Percentiles rank a stretch among this genome's conserved stretches.
These are phyloP conservation scores for Archilochus colubris DNA, from an alignment of 2,113 vertebrate genomes.

Conservation along the genomic window DNA sequence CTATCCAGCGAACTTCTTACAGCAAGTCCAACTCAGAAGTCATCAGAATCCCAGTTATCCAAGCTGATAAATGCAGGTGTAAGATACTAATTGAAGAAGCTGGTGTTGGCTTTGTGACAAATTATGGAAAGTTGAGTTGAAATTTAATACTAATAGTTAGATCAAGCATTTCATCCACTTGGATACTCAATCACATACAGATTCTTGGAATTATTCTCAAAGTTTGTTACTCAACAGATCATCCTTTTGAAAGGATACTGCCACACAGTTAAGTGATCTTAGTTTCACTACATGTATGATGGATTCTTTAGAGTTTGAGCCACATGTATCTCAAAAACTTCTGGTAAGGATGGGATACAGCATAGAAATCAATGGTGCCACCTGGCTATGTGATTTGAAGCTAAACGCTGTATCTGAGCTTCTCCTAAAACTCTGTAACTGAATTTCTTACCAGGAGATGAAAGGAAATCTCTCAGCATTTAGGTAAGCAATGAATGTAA, in stretches of 20 bases:
- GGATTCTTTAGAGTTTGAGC: neutral
- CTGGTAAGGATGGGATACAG: neutral
- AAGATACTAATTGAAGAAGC: neutral
- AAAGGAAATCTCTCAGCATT: neutral
- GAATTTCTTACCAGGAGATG: neutral
- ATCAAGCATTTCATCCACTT: neutral
- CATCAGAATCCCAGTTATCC: neutral
- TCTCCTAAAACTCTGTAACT: neutral
- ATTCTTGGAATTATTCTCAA: neutral
- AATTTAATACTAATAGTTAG: neutral
- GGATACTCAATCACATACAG: neutral
- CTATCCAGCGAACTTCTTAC: neutral
- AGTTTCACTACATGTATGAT: neutral
- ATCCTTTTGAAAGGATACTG: neutral
- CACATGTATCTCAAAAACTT: neutral
- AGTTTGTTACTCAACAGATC: neutral
- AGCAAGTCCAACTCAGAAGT: neutral
- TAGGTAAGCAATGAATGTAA: neutral
- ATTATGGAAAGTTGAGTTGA: neutral
- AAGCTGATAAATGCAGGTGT: neutral
- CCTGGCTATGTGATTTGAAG: neutral
- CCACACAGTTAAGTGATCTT: neutral
- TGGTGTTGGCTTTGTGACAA: neutral
- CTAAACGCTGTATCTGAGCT: neutral
- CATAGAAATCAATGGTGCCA: neutral